Evolutionary conservation across 2,888 invertebrate genomes (phyloP).

Genomic region (Plutella xylostella): DNA sequence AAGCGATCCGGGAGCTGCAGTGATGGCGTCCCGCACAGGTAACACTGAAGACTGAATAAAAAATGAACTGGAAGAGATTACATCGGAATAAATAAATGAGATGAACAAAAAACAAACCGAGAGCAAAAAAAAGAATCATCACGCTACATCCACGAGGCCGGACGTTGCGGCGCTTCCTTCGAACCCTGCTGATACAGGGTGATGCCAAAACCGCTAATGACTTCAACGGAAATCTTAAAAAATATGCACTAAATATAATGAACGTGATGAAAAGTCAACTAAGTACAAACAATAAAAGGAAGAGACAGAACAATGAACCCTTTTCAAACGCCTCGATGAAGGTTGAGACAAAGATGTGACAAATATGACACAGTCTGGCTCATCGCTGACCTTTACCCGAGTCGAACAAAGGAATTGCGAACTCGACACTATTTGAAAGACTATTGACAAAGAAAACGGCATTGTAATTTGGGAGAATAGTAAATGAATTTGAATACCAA

Average conservation of each 20-base stretch:
- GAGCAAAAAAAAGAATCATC: constrained; percentile 58
- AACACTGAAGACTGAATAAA: constrained; percentile 69
- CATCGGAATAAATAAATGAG: constrained; percentile 72
- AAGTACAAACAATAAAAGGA: not conserved
- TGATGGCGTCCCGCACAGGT: constrained; percentile 60
- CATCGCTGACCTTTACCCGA: constrained; percentile 32
- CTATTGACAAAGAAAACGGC: constrained; percentile 14
- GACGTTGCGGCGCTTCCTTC: constrained; percentile 70
- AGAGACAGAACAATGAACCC: not conserved
- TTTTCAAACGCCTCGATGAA: not conserved
- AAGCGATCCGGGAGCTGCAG: not conserved
- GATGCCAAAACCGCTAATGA: constrained; percentile 28
- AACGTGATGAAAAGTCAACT: not conserved
- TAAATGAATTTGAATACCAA: too few relatives aligned
- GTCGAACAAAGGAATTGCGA: constrained; percentile 53
- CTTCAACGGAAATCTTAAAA: not conserved
- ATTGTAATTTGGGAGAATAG: constrained; percentile 1
- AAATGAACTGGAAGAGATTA: constrained; percentile 70
- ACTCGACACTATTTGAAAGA: constrained; percentile 32
- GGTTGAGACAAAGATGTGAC: constrained; percentile 4
- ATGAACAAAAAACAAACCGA: constrained; percentile 67
- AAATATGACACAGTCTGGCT: constrained; percentile 23
- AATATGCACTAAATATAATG: not conserved
- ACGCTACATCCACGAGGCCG: constrained; percentile 68
- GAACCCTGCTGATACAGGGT: constrained; percentile 51